These are phyloP conservation scores for Mythimna lalbum DNA, from an alignment of 2,888 invertebrate species.

Conservation along the genomic window DNA sequence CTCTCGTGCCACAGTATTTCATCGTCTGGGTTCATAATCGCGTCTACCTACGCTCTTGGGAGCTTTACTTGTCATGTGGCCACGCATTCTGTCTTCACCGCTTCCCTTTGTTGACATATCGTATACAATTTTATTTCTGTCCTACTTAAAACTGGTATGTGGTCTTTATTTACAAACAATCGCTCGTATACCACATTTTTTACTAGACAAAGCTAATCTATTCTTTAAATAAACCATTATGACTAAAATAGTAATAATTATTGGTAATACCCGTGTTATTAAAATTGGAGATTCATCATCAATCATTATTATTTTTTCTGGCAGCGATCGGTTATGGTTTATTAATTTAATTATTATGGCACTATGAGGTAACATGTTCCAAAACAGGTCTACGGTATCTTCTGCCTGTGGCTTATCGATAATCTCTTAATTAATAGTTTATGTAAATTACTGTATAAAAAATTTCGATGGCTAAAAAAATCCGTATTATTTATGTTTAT, in stretches of 20 bases:
- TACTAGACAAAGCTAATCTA: not conserved
- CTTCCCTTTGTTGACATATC: constrained; percentile 46
- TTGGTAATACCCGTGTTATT: constrained; percentile 21
- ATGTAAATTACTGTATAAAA: constrained; percentile 39
- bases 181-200: constrained; percentile 10
- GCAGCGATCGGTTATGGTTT: constrained; percentile 35
- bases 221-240: constrained; percentile 19
- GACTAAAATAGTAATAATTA: constrained; percentile 23
- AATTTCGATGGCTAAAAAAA: constrained; percentile 30
- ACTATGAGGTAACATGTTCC: constrained; percentile 44
- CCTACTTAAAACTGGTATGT: constrained; percentile 34
- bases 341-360: constrained; percentile 57
- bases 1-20: constrained; percentile 36
- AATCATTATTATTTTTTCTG: constrained; percentile 44
- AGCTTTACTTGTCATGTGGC: constrained; percentile 68
- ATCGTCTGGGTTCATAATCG: constrained; percentile 69
- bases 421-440: constrained; percentile 62
- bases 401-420: constrained; percentile 57
- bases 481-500: constrained; percentile 16
- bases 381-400: constrained; percentile 43
- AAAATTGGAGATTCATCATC: constrained; percentile 34
- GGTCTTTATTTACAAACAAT: constrained; percentile 43
- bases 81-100: constrained; percentile 48
- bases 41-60: constrained; percentile 71
- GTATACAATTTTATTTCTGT: constrained; percentile 38